Percentiles rank a stretch among this genome's conserved stretches.
These are phyloP conservation scores for Squalus acanthias DNA, from an alignment of 2,797 vertebrate genomes.

Conservation along the genomic window DNA sequence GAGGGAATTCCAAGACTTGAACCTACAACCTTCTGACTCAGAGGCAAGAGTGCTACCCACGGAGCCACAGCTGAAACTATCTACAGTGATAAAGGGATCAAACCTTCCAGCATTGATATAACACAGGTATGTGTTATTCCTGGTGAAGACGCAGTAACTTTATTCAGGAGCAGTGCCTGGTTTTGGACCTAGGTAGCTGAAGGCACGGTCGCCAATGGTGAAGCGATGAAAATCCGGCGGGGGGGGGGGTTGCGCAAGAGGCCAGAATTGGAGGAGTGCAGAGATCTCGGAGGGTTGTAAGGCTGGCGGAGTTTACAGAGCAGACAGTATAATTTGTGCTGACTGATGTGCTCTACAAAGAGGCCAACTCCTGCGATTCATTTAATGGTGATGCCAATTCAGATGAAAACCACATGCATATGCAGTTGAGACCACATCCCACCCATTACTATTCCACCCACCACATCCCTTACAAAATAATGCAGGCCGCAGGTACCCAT, in stretches of 20 bases:
- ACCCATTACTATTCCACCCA: not conserved
- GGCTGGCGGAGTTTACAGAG: not conserved
- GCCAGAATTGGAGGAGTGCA: not conserved
- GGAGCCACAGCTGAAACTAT: not conserved
- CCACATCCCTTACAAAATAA: slow-evolving; percentile 5
- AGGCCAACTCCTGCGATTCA: not conserved
- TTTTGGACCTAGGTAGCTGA: not conserved
- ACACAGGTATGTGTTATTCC: too few species aligned
- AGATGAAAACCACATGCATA: slow-evolving; percentile 24
- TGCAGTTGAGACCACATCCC: slow-evolving; percentile 30
- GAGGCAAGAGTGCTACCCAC: too few species aligned
- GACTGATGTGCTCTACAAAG: not conserved
- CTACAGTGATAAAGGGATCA: not conserved
- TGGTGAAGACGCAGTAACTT: not conserved
- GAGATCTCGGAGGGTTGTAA: not conserved
- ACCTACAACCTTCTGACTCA: too few species aligned
- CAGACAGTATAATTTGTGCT: not conserved
- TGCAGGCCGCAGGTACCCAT: slow-evolving; percentile 10
- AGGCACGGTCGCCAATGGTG: not conserved
- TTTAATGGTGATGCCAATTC: slow-evolving; percentile 1
- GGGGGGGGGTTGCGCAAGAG: not conserved
- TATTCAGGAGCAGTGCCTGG: not conserved
- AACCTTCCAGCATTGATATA: not conserved
- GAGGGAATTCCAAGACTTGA: not conserved
- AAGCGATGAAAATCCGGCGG: too few species aligned